A percentile compares a stretch with the other conserved stretches of the same genome.
phyloP scores from a whole-genome alignment of 2,113 vertebrate species.

The Tupaia chinensis region DNA sequence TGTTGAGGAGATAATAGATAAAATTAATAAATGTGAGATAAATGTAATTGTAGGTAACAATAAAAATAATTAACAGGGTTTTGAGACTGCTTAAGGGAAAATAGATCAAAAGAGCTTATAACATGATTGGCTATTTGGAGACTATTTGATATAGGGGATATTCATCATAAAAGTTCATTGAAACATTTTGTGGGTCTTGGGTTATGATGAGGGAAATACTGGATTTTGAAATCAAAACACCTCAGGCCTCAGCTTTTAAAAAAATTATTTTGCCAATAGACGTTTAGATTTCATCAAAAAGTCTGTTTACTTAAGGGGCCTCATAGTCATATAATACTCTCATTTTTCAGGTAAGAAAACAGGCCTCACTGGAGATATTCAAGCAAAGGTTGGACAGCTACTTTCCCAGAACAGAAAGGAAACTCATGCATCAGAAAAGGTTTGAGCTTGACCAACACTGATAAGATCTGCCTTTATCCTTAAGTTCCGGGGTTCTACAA shows the following conservation, averaged over 20 bases:
- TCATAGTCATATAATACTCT: constrained; percentile 53
- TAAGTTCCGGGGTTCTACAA: constrained; percentile 13
- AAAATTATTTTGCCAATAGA: not conserved
- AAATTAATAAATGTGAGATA: not conserved
- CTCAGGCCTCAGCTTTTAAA: not conserved
- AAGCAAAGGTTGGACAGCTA: constrained; percentile 51
- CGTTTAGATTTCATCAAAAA: constrained; percentile 58
- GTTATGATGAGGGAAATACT: not conserved
- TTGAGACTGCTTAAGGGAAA: not conserved
- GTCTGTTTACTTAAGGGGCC: not conserved
- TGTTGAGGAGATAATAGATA: not conserved
- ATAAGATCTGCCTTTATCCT: not conserved
- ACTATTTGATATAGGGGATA: not conserved
- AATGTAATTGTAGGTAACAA: not conserved
- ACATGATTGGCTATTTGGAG: not conserved
- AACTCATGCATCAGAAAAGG: constrained; percentile 82
- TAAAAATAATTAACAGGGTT: not conserved
- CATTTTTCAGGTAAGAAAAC: constrained; percentile 76
- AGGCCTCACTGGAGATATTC: constrained; percentile 56
- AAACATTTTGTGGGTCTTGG: not conserved
- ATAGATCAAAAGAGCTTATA: not conserved
- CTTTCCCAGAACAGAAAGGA: constrained; percentile 68
- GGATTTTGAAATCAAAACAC: not conserved
- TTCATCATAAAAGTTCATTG: not conserved
- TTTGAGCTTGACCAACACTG: constrained; percentile 46